phyloP scores from a whole-genome alignment of 2,113 vertebrate genomes.

The Thermophis baileyi region DNA sequence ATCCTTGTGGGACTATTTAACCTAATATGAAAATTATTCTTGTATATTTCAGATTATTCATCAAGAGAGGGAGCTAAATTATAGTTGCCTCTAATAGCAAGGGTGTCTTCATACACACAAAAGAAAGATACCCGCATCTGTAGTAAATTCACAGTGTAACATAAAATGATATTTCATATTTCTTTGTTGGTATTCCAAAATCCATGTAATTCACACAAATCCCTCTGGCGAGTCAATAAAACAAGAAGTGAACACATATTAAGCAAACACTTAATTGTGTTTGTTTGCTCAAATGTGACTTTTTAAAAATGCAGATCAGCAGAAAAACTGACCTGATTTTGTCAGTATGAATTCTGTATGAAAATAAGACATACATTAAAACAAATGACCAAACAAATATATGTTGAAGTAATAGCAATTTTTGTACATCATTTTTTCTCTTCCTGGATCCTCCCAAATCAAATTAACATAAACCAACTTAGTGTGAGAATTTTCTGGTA shows the following conservation, averaged over 20 bases:
- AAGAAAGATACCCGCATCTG: background rate
- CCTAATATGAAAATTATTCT: background rate
- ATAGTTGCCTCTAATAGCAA: background rate
- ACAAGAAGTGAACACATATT: background rate
- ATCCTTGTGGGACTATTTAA: background rate
- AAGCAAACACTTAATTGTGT: background rate
- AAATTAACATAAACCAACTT: background rate
- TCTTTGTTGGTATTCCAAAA: background rate
- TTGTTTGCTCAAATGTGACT: background rate
- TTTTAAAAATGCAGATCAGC: background rate
- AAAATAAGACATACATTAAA: background rate
- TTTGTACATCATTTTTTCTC: background rate
- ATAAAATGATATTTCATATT: constrained; percentile 1
- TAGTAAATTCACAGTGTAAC: background rate
- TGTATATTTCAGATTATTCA: background rate
- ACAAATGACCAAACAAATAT: background rate
- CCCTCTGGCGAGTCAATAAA: background rate
- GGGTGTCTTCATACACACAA: background rate
- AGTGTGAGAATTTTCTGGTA: background rate
- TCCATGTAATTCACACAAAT: background rate
- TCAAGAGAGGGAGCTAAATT: background rate
- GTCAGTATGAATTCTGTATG: background rate
- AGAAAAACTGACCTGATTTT: background rate
- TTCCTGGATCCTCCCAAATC: background rate
- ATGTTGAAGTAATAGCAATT: background rate